Base-by-base conservation (phyloP, 1,140 invertebrate species). In the Drosophila carrolli region DNA sequence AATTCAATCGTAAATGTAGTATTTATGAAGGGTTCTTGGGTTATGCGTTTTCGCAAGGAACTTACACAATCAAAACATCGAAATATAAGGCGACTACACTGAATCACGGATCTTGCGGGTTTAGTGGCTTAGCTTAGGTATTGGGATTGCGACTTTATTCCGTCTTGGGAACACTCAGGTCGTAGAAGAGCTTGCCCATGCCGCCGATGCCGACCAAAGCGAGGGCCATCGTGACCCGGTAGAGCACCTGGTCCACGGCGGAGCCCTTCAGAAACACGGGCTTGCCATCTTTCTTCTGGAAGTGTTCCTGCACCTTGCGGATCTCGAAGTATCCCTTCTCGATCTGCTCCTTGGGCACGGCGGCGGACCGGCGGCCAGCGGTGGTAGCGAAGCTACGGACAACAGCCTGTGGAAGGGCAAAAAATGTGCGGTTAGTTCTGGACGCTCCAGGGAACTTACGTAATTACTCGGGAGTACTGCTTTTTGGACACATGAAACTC, bases 231-330 rank as follows among this genome's bases (percentile, higher is more conserved):
- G 94, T 95, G 13, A 93, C n/a, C 13, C 90, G 90, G 74, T 94
- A 95, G 0, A 95, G 67, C 29, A 95, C 72, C 73, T 93, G 93
- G 78, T 96, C 95, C 4, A 83, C 70, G 2, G 92, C 72, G 14
- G 95, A 95, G 23, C 93, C 92, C 92, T 95, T 96, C 40, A 95
- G 83, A 90, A 94, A 94, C 32, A 95, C 91, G n/a, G 95, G 95
- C 72, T 93, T 89, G 55, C 93, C 94, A 89, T 95, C 94, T 51
- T 90, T 89, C 82, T 92, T 92, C 79, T 93, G 89, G 92, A 94
- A 94, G 66, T 94, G 93, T 11, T 93, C 92, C 85, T 94, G 94
- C 5, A 93, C 67, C 72, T 93, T 93, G 13, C 84, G 88, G 63
- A 92, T 59, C 71, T 91, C 85, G 40, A 91, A 89, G 53, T 92